phyloP scores from a whole-genome alignment of 2,797 vertebrate species.

The Microctenopoma stevenorrisi region DNA sequence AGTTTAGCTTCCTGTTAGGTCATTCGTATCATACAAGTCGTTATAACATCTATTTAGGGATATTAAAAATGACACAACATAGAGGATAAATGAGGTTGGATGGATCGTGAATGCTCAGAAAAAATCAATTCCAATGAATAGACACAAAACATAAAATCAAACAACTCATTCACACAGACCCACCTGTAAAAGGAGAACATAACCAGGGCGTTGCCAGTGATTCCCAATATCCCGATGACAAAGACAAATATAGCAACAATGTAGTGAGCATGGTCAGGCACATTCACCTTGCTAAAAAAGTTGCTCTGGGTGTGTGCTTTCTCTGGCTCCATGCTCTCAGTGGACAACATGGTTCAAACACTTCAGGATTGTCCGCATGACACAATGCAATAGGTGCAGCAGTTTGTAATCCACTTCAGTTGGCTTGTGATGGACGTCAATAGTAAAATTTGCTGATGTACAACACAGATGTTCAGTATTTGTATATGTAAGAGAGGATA shows the following conservation, averaged over 20 bases:
- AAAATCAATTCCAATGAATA: neutral
- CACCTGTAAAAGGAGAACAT: slow-evolving; percentile 85
- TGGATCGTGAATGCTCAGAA: neutral
- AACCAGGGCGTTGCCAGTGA: slow-evolving; percentile 81
- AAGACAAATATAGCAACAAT: slow-evolving; percentile 77
- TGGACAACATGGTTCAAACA: slow-evolving; percentile 70
- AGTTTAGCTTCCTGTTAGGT: neutral
- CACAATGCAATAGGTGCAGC: slow-evolving; percentile 18
- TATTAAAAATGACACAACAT: neutral
- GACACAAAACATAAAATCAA: slow-evolving; percentile 1
- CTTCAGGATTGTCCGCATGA: slow-evolving; percentile 45
- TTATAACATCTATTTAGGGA: slow-evolving; percentile 6
- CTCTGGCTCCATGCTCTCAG: slow-evolving; percentile 78
- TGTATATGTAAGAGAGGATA: no score
- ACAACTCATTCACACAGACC: slow-evolving; percentile 13
- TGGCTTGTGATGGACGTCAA: slow-evolving; percentile 32
- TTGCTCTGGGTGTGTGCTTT: slow-evolving; percentile 65
- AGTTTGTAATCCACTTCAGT: slow-evolving; percentile 30
- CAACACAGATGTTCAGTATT: neutral
- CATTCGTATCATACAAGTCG: neutral
- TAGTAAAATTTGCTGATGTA: slow-evolving; percentile 28
- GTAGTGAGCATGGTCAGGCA: slow-evolving; percentile 83
- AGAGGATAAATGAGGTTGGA: neutral
- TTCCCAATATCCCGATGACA: slow-evolving; percentile 78
- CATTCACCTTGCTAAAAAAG: slow-evolving; percentile 76